phyloP scores from a whole-genome alignment of 2,113 vertebrate species.

The Urocolius indicus region DNA sequence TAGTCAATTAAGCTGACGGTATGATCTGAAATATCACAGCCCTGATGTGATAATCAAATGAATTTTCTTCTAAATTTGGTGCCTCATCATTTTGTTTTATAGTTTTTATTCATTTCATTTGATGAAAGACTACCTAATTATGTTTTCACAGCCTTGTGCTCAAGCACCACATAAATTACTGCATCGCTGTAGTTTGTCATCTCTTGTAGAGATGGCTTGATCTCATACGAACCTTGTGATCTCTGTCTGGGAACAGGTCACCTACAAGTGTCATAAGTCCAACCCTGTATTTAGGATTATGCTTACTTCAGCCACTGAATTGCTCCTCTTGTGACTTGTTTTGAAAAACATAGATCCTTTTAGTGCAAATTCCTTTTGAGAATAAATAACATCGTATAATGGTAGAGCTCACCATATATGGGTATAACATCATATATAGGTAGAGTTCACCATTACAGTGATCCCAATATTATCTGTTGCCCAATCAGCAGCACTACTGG shows the following conservation, averaged over 20 bases:
- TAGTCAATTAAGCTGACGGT: constrained; percentile 66
- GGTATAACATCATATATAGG: rapidly evolving
- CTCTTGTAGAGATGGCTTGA: constrained; percentile 2
- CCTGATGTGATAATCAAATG: constrained; percentile 67
- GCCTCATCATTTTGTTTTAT: constrained; percentile 63
- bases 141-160: constrained; percentile 37
- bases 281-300: background rate
- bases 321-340: background rate
- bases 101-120: constrained; percentile 57
- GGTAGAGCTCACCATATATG: background rate
- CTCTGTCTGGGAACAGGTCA: background rate
- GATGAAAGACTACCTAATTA: constrained; percentile 65
- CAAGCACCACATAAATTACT: constrained; percentile 5
- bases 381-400: background rate
- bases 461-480: background rate
- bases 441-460: background rate
- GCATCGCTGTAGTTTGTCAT: constrained; percentile 1
- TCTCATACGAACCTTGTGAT: background rate
- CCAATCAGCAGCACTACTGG: rapidly evolving
- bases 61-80: constrained; percentile 71
- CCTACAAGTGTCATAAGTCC: background rate
- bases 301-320: background rate
- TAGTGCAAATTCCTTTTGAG: background rate
- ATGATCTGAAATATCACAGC: constrained; percentile 50
- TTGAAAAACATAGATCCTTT: background rate